These are phyloP conservation scores for Thaleichthys pacificus DNA, from an alignment of 2,797 vertebrate species.

Conservation along the genomic window DNA sequence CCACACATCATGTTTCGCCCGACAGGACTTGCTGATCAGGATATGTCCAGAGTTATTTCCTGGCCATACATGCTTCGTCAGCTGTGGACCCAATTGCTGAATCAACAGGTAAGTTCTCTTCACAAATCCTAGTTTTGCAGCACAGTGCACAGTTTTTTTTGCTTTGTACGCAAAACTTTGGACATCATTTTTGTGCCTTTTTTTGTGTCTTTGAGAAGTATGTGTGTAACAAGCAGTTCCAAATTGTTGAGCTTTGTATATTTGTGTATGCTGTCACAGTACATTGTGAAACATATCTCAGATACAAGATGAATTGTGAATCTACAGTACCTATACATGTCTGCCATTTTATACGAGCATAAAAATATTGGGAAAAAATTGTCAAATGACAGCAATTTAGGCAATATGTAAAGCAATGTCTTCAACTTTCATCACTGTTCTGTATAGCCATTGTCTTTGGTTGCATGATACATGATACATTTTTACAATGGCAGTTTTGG, in stretches of 20 bases:
- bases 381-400: not conserved
- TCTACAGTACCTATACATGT: not conserved
- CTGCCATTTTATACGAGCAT: not conserved
- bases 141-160: not conserved
- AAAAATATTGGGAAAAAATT: not conserved
- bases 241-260: too few relatives aligned
- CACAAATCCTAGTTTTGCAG: not conserved
- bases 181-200: conserved; percentile 9
- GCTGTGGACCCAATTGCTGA: conserved; percentile 39
- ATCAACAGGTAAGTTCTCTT: conserved; percentile 42
- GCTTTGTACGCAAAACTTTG: conserved; percentile 32
- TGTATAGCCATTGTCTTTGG: conserved; percentile 18
- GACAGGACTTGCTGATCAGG: conserved; percentile 32
- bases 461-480: conserved; percentile 15
- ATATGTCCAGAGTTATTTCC: conserved; percentile 24
- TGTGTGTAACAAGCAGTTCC: not conserved
- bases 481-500: conserved; percentile 6
- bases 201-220: not conserved
- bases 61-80: conserved; percentile 32
- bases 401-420: conserved; percentile 11
- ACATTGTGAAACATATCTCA: too few relatives aligned
- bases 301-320: conserved; percentile 4
- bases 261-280: too few relatives aligned
- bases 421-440: not conserved
- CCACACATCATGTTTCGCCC: conserved; percentile 26